phyloP scores from a whole-genome alignment of 2,113 vertebrate species.

The Colius striatus region DNA sequence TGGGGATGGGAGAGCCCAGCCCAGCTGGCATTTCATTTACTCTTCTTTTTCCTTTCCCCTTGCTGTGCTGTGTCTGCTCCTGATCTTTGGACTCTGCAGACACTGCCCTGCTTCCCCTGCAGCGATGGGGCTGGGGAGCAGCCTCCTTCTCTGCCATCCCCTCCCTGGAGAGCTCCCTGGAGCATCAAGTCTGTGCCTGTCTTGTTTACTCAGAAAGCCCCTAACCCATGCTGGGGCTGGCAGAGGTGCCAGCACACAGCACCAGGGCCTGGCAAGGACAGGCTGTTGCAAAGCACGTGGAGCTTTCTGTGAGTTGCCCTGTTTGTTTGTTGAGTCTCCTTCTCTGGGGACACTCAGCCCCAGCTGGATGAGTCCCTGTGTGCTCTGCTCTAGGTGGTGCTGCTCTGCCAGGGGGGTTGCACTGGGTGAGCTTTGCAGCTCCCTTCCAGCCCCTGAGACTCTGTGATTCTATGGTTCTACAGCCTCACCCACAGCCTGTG shows the following conservation, averaged over 20 bases:
- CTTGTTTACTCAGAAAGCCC: background rate
- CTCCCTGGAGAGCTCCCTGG: background rate
- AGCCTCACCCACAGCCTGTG: background rate
- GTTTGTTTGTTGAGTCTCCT: background rate
- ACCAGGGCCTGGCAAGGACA: background rate
- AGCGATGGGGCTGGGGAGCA: background rate
- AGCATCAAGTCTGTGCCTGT: background rate
- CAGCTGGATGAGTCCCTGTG: too few species aligned
- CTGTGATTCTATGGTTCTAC: background rate
- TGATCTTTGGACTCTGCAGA: background rate
- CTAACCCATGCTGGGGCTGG: background rate
- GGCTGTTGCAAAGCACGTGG: background rate
- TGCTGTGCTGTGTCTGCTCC: background rate
- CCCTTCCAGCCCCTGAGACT: too few species aligned
- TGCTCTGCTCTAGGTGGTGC: too few species aligned
- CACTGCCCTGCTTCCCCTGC: rapidly evolving
- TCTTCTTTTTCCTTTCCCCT: background rate
- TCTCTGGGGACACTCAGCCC: too few species aligned
- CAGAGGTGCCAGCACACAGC: background rate
- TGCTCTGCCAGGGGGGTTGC: too few species aligned
- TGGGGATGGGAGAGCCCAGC: background rate
- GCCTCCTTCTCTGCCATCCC: background rate
- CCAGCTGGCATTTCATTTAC: background rate
- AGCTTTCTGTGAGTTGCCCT: background rate
- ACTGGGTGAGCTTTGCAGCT: too few species aligned